A percentile compares a stretch with the other conserved stretches of the same genome.
Conservation (phyloP, 2,888 invertebrate species). For the Limnephilus marmoratus region DNA sequence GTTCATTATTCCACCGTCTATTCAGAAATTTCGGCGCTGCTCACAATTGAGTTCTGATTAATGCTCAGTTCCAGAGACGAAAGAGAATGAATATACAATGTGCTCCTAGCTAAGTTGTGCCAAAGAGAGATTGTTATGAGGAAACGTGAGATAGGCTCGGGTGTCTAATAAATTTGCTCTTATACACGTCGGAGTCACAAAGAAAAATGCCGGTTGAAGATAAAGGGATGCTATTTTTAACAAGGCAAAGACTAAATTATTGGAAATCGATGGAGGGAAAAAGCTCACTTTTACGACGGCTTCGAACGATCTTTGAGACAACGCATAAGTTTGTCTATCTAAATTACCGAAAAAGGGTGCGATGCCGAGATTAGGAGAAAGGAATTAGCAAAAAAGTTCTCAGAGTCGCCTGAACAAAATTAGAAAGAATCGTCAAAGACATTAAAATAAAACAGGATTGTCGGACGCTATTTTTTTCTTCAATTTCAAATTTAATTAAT, state of each 20-base stretch:
- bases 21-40: neutral
- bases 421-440: neutral
- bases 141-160: neutral
- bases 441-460: neutral
- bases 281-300: neutral
- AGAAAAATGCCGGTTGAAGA: neutral
- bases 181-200: neutral
- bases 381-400: neutral
- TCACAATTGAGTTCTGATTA: neutral
- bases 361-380: neutral
- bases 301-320: neutral
- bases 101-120: neutral
- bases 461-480: too few relatives aligned
- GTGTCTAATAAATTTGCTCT: neutral
- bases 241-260: neutral
- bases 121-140: neutral
- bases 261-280: neutral
- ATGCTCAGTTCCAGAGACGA: neutral
- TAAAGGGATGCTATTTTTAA: neutral
- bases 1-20: neutral
- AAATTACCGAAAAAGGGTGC: neutral
- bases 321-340: neutral
- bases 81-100: neutral
- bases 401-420: neutral
- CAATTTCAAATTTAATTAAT: too few relatives aligned